phyloP scores from a whole-genome alignment of 2,113 vertebrate species.

The Ailurus styani region DNA sequence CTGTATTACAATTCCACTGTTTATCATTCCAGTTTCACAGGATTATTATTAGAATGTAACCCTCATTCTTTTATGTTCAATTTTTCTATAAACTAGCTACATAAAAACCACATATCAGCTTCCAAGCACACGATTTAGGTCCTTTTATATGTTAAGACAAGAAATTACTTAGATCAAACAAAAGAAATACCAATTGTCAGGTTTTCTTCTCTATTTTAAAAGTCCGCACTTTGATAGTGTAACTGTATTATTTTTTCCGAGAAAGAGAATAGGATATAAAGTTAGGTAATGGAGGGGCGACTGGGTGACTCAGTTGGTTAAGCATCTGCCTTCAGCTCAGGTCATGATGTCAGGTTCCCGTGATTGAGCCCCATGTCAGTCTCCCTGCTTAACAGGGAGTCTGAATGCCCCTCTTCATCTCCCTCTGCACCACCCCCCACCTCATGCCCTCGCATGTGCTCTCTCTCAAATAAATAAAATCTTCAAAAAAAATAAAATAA shows the following conservation, averaged over 20 bases:
- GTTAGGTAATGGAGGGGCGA: background rate
- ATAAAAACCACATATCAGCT: background rate
- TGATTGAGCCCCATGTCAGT: background rate
- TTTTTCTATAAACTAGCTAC: constrained; percentile 22
- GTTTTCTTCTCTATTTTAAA: constrained; percentile 50
- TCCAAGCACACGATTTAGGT: background rate
- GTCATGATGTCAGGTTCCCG: background rate
- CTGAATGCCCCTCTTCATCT: background rate
- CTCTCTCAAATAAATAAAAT: background rate
- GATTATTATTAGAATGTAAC: background rate
- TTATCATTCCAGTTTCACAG: background rate
- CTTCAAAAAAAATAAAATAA: background rate
- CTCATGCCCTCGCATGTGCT: background rate
- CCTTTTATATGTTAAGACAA: background rate
- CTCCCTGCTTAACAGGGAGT: background rate
- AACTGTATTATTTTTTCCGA: background rate
- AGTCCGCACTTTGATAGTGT: background rate
- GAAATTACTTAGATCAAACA: constrained; percentile 39
- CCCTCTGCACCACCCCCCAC: background rate
- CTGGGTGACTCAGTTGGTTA: background rate
- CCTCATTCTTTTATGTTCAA: background rate
- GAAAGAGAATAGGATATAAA: background rate
- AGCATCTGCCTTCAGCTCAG: background rate
- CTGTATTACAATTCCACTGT: background rate
- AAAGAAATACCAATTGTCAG: constrained; percentile 24